These are phyloP conservation scores for Chelonia mydas DNA, from an alignment of 2,797 vertebrate genomes.

Conservation along the genomic window DNA sequence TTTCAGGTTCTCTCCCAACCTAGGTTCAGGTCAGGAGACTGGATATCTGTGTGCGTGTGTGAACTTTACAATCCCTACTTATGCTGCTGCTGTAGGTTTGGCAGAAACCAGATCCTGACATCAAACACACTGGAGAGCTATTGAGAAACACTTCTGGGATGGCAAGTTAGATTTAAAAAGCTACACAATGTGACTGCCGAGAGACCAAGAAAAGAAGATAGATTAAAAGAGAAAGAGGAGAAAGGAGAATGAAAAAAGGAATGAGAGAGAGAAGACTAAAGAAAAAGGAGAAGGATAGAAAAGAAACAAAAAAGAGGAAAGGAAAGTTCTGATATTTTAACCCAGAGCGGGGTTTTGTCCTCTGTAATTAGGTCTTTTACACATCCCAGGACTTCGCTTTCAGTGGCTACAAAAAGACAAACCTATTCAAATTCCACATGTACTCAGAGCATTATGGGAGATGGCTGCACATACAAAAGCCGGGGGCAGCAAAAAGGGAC, in stretches of 20 bases:
- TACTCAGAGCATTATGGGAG: slow-evolving; percentile 23
- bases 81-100: background rate
- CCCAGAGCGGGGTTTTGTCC: background rate
- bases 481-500: slow-evolving; percentile 6
- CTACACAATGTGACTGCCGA: background rate
- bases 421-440: slow-evolving; percentile 15
- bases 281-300: background rate
- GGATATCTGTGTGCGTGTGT: background rate
- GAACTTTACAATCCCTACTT: background rate
- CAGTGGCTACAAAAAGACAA: slow-evolving; percentile 35
- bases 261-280: background rate
- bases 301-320: background rate
- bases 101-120: slow-evolving; percentile 33
- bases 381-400: background rate
- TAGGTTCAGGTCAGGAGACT: background rate
- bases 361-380: background rate
- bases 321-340: background rate
- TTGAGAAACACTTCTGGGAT: background rate
- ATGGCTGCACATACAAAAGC: background rate
- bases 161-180: background rate
- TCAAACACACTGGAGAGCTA: background rate
- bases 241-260: background rate
- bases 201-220: background rate
- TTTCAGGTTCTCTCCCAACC: background rate
- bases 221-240: background rate